phyloP scores from a whole-genome alignment of 2,888 invertebrate genomes.

The Hermaeophaga mercurialis region DNA sequence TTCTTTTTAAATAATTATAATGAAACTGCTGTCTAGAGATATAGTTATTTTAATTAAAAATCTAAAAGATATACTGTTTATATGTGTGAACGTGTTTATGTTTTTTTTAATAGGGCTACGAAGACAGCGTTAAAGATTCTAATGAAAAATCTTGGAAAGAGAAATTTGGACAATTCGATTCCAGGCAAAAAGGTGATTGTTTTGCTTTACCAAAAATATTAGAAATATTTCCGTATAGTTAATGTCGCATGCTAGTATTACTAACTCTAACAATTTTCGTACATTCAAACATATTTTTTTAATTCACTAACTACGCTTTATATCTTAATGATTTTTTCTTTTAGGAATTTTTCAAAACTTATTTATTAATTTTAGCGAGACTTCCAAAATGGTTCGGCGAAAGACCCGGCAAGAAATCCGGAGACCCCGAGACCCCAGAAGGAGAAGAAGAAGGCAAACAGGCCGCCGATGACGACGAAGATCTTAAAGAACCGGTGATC shows the following conservation, averaged over 20 bases:
- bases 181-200: slow-evolving; percentile 85
- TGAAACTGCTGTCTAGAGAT: too few relatives aligned
- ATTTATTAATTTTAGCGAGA: slow-evolving; percentile 67
- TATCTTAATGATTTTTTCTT: too few relatives aligned
- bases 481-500: slow-evolving; percentile 62
- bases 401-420: slow-evolving; percentile 90
- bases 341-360: too few relatives aligned
- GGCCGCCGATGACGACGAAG: slow-evolving; percentile 72
- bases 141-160: slow-evolving; percentile 88
- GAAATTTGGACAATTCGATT: slow-evolving; percentile 84
- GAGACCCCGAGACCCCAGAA: slow-evolving; percentile 87
- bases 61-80: slow-evolving; percentile 27
- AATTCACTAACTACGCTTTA: too few relatives aligned
- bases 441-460: slow-evolving; percentile 87
- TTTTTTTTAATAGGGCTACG: slow-evolving; percentile 73
- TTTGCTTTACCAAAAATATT: slow-evolving; percentile 15
- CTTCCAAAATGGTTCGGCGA: slow-evolving; percentile 96
- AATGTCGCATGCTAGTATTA: slow-evolving; percentile 1
- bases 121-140: slow-evolving; percentile 80
- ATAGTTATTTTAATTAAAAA: background rate
- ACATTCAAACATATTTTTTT: too few relatives aligned
- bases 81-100: slow-evolving; percentile 42
- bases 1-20: too few relatives aligned
- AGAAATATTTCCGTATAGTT: slow-evolving; percentile 6
- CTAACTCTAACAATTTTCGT: background rate